Evolutionary conservation across 2,888 invertebrate genomes (phyloP), one percentile per base, ranked within the genome.

Genomic region (Schizaphis graminum): DNA sequence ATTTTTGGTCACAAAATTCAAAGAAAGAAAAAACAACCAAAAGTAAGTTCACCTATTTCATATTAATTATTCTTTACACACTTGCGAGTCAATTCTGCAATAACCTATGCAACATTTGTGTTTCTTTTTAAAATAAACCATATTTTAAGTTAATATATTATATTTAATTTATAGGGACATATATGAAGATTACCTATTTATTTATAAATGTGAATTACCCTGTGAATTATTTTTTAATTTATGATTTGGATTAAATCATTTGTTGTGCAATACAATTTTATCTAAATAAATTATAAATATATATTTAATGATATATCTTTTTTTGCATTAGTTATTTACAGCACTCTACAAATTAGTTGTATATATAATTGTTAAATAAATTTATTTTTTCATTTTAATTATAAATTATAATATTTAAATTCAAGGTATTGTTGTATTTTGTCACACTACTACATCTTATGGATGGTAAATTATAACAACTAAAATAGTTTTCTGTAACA

Each of bases 1-100:
- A 53, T 91, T 94, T 86, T 94, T 94, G 21, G 21, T 94, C 11
- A 90, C 90, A 26, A 94, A 94, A 86, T 91, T 94, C 44, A 94
- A 94, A 94, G 91, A 94, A 13, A 85, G 94, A 86, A 86, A 85
- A 86, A 94, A 90, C 53, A 61, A 67, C 28, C 85, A 94, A 86
- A 94, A 91, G 94, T 94, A 86, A 84, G 84, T n/a, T n/a, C 85
- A n/a, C n/a, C 5, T 26, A 35, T 77, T 77, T 77, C 5, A 77
- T 77, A 21, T 35, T n/a, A n/a, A n/a, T n/a, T 77, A 35, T 77
- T 53, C 21, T 53, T 77, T 77, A 77, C 35, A 77, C 8, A 35
- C 35, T 35, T 57, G 10, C 8, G 21, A 35, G 77, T 35, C 35
- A n/a, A 67, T 24, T 21, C 21, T n/a, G 16, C 0, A 28, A 13